These are phyloP conservation scores for Pantherophis guttatus DNA, from an alignment of 2,113 vertebrate genomes.

Conservation along the genomic window DNA sequence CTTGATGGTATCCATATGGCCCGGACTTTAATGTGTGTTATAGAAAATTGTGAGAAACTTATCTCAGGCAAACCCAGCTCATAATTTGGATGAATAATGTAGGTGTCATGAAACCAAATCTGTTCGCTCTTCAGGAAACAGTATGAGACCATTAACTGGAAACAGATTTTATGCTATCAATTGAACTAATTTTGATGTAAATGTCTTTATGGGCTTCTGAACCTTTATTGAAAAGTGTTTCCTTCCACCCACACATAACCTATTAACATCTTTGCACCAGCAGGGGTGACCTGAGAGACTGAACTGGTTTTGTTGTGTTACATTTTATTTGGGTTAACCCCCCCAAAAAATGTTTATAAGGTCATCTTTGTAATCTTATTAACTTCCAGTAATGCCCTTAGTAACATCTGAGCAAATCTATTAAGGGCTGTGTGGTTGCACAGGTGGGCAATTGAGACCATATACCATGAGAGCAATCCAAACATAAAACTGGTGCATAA, in stretches of 20 bases:
- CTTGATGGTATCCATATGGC: not conserved
- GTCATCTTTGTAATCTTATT: conserved; percentile 7
- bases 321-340: not conserved
- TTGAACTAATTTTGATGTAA: not conserved
- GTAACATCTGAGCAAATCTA: conserved; percentile 3
- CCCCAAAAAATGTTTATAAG: not conserved
- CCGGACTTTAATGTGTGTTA: not conserved
- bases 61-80: not conserved
- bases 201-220: not conserved
- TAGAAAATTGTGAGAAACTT: not conserved
- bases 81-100: not conserved
- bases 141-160: not conserved
- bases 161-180: not conserved
- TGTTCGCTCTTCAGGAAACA: not conserved
- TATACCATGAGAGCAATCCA: conserved; percentile 11
- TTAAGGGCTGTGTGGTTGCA: not conserved
- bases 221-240: not conserved
- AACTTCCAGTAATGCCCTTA: not conserved
- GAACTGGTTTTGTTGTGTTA: not conserved
- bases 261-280: not conserved
- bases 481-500: conserved; percentile 10
- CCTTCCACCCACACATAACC: too few species aligned
- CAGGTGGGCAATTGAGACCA: conserved; percentile 10
- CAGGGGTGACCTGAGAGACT: not conserved
- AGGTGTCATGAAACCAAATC: not conserved